phyloP scores from a whole-genome alignment of 35 echinoderm and acorn worm species.

The Heliocidaris erythrogramma region DNA sequence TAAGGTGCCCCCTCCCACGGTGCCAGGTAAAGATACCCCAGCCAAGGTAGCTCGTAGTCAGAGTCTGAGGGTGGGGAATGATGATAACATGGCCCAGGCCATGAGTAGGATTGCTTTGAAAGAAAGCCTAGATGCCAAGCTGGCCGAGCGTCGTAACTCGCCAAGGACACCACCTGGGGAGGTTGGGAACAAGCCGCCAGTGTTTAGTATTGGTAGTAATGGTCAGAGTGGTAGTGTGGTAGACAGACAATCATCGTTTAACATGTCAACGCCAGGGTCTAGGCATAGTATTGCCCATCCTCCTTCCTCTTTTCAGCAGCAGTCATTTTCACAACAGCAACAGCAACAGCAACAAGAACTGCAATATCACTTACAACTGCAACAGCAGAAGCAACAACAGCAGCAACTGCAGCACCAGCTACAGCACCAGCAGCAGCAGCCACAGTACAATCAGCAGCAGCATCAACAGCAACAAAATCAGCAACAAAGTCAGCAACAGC shows the following conservation, averaged over 20 bases:
- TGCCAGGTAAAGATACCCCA: slow-evolving; percentile 10
- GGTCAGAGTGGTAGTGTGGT: neutral
- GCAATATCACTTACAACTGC: neutral
- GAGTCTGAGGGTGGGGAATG: slow-evolving; percentile 61
- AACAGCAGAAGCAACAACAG: slow-evolving; percentile 55
- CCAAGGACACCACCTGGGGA: slow-evolving; percentile 28
- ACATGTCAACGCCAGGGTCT: slow-evolving; percentile 25
- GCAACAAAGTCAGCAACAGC: neutral
- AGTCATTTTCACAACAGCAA: slow-evolving; percentile 27
- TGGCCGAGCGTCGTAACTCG: slow-evolving; percentile 61
- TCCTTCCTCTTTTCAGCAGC: slow-evolving; percentile 46
- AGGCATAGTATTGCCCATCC: slow-evolving; percentile 45
- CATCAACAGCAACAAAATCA: slow-evolving; percentile 25
- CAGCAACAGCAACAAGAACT: slow-evolving; percentile 40
- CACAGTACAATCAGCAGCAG: too few species aligned
- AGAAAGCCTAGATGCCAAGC: slow-evolving; percentile 85
- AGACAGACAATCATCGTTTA: neutral
- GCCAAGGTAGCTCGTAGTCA: slow-evolving; percentile 68
- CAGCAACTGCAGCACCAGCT: slow-evolving; percentile 31
- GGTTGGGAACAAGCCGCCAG: slow-evolving; percentile 6
- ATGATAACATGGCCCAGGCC: slow-evolving; percentile 40
- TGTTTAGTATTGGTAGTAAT: neutral
- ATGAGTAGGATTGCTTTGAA: slow-evolving; percentile 59
- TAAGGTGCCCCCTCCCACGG: slow-evolving; percentile 56
- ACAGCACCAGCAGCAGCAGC: slow-evolving; percentile 20